Conservation (phyloP, 1,140 invertebrate species). For the Steinernema feltiae region DNA sequence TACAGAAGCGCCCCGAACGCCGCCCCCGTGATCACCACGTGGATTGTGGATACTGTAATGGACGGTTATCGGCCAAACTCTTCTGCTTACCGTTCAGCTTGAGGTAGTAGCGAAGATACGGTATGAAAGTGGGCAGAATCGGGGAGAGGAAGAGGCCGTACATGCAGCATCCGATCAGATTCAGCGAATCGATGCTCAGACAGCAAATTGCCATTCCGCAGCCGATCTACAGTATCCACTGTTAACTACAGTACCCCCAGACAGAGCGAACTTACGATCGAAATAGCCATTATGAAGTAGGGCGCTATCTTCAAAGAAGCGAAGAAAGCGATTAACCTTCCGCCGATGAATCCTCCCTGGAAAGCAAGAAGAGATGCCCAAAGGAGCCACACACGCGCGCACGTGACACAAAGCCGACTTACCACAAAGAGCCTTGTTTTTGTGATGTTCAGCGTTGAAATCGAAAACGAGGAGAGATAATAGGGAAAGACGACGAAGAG, state of each 20-base stretch:
- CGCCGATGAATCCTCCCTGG: neutral
- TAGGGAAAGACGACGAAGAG: neutral
- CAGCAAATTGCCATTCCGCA: neutral
- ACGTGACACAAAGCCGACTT: neutral
- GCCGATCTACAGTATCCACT: neutral
- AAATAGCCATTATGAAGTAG: slow-evolving; percentile 5
- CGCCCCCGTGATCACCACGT: neutral
- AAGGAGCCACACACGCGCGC: neutral
- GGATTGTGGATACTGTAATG: slow-evolving; percentile 6
- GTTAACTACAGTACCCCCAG: neutral
- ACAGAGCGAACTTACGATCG: neutral
- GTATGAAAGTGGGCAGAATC: neutral
- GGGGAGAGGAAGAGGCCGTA: neutral
- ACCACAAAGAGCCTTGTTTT: neutral
- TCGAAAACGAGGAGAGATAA: neutral
- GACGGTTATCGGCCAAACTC: too few species aligned
- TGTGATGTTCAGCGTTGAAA: neutral
- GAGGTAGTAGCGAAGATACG: neutral
- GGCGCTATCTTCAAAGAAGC: neutral
- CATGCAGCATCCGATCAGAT: neutral
- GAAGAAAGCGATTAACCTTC: neutral
- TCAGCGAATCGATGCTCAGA: neutral
- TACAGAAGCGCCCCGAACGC: neutral
- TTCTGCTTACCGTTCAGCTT: neutral
- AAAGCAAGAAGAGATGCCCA: neutral